Conservation (phyloP, 2,888 invertebrate species). For the Leptothorax acervorum region DNA sequence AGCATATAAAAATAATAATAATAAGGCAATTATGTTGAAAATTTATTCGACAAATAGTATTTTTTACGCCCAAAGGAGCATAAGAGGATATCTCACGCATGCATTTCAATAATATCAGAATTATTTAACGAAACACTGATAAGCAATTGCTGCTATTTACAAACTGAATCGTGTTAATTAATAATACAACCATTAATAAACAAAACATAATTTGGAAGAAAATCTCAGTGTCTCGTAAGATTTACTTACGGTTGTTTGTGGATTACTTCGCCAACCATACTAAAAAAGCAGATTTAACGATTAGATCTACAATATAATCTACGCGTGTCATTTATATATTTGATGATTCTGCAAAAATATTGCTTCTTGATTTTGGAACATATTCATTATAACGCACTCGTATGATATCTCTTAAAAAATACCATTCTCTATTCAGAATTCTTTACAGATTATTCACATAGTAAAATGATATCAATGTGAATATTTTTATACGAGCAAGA, state of each 20-base stretch:
- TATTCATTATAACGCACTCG: not conserved
- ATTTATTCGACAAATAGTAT: not conserved
- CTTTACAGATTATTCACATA: not conserved
- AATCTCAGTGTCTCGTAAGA: slow-evolving; percentile 11
- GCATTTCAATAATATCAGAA: slow-evolving; percentile 3
- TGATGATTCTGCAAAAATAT: slow-evolving; percentile 11
- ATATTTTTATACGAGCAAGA: not conserved
- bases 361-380: not conserved
- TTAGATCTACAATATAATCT: slow-evolving; percentile 24
- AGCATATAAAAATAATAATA: not conserved
- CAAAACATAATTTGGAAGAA: slow-evolving; percentile 14
- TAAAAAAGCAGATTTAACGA: slow-evolving; percentile 82
- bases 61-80: not conserved
- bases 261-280: slow-evolving; percentile 91
- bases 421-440: not conserved
- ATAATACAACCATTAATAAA: not conserved
- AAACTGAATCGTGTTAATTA: not conserved
- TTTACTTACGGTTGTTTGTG: slow-evolving; percentile 91
- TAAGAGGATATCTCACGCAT: not conserved
- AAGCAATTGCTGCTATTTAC: not conserved
- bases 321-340: not conserved
- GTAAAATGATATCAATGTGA: not conserved
- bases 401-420: not conserved
- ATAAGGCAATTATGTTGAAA: not conserved
- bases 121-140: not conserved